phyloP scores from a whole-genome alignment of 2,113 vertebrate species.

The Parus major region DNA sequence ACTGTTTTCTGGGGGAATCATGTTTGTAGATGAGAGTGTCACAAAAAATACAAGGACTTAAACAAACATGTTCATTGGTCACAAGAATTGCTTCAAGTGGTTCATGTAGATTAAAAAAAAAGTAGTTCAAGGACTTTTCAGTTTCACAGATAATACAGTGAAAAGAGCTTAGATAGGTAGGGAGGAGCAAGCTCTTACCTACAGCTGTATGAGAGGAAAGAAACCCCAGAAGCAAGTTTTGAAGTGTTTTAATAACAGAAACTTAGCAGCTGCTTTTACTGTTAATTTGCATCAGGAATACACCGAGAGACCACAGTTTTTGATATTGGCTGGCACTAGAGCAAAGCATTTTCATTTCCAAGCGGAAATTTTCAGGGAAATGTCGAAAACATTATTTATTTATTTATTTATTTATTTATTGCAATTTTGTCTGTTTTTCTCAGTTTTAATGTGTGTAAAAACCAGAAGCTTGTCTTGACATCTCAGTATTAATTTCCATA shows the following conservation, averaged over 20 bases:
- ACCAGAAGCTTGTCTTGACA: neutral
- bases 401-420: neutral
- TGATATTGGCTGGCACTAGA: neutral
- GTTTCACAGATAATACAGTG: neutral
- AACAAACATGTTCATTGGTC: neutral
- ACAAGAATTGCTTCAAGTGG: neutral
- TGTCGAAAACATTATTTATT: neutral
- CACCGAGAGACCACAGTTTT: neutral
- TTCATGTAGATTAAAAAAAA: neutral
- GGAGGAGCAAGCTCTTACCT: neutral
- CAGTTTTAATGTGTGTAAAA: neutral
- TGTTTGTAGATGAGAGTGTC: neutral
- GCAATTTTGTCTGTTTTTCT: neutral
- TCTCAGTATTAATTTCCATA: neutral
- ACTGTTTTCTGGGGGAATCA: neutral
- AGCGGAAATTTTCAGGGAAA: neutral
- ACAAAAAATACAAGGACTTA: neutral
- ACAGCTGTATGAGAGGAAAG: neutral
- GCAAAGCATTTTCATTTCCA: neutral
- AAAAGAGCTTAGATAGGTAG: neutral
- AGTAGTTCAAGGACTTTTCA: neutral
- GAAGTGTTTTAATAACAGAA: neutral
- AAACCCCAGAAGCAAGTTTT: neutral
- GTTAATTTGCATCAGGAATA: neutral
- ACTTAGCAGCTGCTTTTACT: neutral